These are phyloP conservation scores for Agrotis ipsilon DNA, from an alignment of 2,888 invertebrate species.

Conservation along the genomic window DNA sequence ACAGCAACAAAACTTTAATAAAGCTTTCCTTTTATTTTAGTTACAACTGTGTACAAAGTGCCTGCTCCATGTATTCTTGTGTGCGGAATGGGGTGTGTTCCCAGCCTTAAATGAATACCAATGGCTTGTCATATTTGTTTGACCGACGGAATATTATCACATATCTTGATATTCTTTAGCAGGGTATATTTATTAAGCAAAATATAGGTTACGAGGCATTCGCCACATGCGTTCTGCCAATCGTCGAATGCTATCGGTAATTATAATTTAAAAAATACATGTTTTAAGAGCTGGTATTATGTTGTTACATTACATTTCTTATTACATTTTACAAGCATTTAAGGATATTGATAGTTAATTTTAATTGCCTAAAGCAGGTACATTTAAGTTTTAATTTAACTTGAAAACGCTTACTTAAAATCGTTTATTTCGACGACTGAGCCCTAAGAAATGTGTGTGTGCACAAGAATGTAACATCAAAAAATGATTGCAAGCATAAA, in stretches of 20 bases:
- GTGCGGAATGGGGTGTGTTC: constrained; percentile 24
- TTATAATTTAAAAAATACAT: constrained; percentile 42
- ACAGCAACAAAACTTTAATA: constrained; percentile 77
- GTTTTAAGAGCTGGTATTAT: constrained; percentile 26
- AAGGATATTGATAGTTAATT: constrained; percentile 30
- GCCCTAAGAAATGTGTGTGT: neutral
- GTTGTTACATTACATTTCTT: constrained; percentile 20
- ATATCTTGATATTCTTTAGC: constrained; percentile 29
- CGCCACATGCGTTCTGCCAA: constrained; percentile 21
- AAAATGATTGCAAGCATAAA: constrained; percentile 5
- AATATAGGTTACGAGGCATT: constrained; percentile 31
- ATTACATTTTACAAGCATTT: neutral
- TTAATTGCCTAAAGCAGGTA: constrained; percentile 10
- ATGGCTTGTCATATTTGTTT: constrained; percentile 43
- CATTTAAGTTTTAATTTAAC: constrained; percentile 10
- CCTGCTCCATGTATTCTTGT: constrained; percentile 42
- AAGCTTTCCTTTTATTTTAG: constrained; percentile 75
- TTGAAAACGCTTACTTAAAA: neutral
- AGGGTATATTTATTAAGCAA: constrained; percentile 41
- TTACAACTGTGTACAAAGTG: constrained; percentile 70
- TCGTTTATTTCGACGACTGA: neutral
- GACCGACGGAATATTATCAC: constrained; percentile 40
- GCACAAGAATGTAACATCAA: constrained; percentile 7
- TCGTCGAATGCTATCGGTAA: constrained; percentile 41
- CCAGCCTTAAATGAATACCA: constrained; percentile 30